Evolutionary conservation across 2,888 invertebrate genomes (phyloP), one percentile per base, ranked within the genome.

Genomic region (Chironomus riparius): DNA sequence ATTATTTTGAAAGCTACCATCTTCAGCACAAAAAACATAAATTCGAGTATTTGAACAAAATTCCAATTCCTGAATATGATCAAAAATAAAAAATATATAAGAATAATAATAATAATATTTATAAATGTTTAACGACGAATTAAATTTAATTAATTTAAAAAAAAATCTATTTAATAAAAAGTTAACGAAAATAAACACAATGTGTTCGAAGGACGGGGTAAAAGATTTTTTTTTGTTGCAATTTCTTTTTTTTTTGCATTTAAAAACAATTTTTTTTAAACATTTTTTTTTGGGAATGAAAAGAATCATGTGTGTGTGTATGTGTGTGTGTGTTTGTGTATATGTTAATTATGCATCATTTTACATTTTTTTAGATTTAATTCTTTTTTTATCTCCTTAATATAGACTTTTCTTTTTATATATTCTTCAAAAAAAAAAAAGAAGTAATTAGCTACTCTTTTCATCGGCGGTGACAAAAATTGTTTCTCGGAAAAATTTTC

Each of bases 131-230:
- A 38, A 38, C 38, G 38, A 38, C 38, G 38, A 38, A 38, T 38
- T 38, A 38, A 38, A 38, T 38, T 38, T 38, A 38, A 38, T 38
- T 38, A 38, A 38, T 38, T 38, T 10, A 38, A 38, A 38, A 38
- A n/a, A 38, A 38, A 38, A 38, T 50, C 15, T 50, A 50, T 50
- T 50, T 50, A 68, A 68, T 15, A 68, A 38, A n/a, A 70, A 70
- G 12, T 22, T 70, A 47, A 50, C 70, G 28, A 71, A 50, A 56
- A 21, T 13, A 56, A 71, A 71, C 71, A 71, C 71, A 71, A 71
- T 47, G 71, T 56, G 50, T 28, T 71, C 28, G 7, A 56, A 71
- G 71, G 71, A 71, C 71, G 71, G 71, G 71, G 28, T 47, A 38
- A 68, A 68, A 47, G 15, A 38, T 65, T 24, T 21, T 24, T 62